Conservation (phyloP, 30 jellyfish, hydroid and myxozoan species). For the Euphysa ruthae region DNA sequence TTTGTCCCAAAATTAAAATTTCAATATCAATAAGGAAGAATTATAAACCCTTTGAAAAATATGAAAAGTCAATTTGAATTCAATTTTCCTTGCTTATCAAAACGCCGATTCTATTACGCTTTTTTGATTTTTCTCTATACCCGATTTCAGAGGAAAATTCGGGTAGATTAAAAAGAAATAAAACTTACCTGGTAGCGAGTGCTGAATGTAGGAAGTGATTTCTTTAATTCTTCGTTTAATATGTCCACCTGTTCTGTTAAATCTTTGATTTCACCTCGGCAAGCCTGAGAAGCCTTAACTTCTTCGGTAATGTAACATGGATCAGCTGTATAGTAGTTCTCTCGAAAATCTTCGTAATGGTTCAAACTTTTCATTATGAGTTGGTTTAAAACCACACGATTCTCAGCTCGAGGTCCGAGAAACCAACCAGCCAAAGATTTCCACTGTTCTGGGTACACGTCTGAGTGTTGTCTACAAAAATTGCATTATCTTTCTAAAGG, state of each 20-base stretch:
- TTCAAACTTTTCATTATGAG: slow-evolving; percentile 10
- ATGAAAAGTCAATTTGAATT: too few relatives aligned
- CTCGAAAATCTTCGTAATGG: slow-evolving; percentile 34
- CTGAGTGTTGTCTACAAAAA: slow-evolving; percentile 5
- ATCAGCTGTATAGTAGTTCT: slow-evolving; percentile 35
- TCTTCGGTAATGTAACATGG: slow-evolving; percentile 41
- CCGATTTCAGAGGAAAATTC: too few relatives aligned
- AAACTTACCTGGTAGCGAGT: slow-evolving; percentile 40
- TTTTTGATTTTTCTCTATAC: too few relatives aligned
- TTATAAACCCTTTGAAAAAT: too few relatives aligned
- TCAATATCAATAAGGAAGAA: too few relatives aligned
- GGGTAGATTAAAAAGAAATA: too few relatives aligned
- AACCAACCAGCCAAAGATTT: slow-evolving; percentile 52
- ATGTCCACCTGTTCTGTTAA: slow-evolving; percentile 15
- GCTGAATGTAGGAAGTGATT: slow-evolving; percentile 46
- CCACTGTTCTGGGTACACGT: slow-evolving; percentile 24
- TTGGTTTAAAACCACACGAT: slow-evolving; percentile 22
- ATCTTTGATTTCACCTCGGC: slow-evolving; percentile 9
- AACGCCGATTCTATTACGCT: too few relatives aligned
- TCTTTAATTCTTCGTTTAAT: slow-evolving; percentile 12
- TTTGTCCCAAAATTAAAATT: too few relatives aligned
- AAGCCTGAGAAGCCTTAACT: slow-evolving; percentile 12
- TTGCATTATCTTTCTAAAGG: too few relatives aligned
- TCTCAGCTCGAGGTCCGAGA: slow-evolving; percentile 66
- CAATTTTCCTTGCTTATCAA: too few relatives aligned